Conservation (phyloP, 2,888 invertebrate genomes). For the Fragum fragum region DNA sequence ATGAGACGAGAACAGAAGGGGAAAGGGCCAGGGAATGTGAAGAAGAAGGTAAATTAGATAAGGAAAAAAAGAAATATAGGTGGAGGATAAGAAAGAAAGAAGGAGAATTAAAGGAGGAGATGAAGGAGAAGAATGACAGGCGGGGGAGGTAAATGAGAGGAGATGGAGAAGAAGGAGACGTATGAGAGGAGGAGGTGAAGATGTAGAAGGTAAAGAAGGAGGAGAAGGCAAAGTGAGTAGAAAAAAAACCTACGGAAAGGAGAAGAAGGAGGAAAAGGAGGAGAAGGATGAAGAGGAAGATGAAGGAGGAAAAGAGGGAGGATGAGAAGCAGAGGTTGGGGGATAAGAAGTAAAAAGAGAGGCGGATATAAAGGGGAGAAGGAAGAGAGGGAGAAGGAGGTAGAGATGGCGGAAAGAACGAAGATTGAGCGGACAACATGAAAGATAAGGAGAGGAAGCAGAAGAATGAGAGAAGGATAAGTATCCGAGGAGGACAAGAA, state of each 20-base stretch:
- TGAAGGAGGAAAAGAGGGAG: slow-evolving; percentile 18
- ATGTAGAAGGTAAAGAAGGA: slow-evolving; percentile 28
- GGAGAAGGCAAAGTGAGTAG: slow-evolving; percentile 33
- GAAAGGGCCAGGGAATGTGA: no score
- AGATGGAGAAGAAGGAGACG: not conserved
- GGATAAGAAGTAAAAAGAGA: slow-evolving; percentile 30
- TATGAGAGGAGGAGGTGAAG: not conserved
- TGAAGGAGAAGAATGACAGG: not conserved
- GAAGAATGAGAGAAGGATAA: slow-evolving; percentile 65
- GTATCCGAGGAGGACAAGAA: not conserved
- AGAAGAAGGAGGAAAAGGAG: slow-evolving; percentile 22
- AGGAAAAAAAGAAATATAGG: no score
- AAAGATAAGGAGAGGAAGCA: not conserved
- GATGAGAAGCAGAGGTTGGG: slow-evolving; percentile 12
- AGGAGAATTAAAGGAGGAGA: slow-evolving; percentile 88
- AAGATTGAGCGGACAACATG: no score
- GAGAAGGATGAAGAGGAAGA: slow-evolving; percentile 24
- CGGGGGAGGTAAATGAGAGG: not conserved
- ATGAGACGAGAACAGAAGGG: no score
- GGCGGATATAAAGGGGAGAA: no score
- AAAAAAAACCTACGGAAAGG: slow-evolving; percentile 27
- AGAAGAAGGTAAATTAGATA: slow-evolving; percentile 57
- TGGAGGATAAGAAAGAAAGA: not conserved
- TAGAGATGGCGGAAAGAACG: no score
- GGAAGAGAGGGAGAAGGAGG: no score